These are phyloP conservation scores for Thaumetopoea pityocampa DNA, from an alignment of 1,140 invertebrate species.

Conservation along the genomic window DNA sequence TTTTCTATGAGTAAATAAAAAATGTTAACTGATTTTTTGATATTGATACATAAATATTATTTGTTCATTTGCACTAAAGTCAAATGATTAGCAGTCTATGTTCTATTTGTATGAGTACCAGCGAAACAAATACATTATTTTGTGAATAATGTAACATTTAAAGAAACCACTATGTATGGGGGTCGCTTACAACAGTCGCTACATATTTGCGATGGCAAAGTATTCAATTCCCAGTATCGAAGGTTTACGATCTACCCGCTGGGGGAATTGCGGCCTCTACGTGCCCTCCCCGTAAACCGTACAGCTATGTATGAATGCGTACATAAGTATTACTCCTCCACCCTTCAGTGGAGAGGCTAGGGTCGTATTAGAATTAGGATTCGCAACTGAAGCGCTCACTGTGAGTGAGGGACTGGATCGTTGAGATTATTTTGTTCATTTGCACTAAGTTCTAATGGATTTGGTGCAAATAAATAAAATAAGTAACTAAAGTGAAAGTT, in stretches of 20 bases:
- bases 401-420: slow-evolving; percentile 10
- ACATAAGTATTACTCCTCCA: slow-evolving; percentile 53
- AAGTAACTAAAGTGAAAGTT: too few species aligned
- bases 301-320: slow-evolving; percentile 43
- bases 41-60: too few species aligned
- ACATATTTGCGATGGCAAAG: slow-evolving; percentile 40
- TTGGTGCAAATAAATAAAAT: too few species aligned
- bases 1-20: too few species aligned
- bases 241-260: slow-evolving; percentile 61
- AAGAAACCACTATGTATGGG: slow-evolving; percentile 24
- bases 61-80: too few species aligned
- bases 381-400: slow-evolving; percentile 21
- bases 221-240: slow-evolving; percentile 64
- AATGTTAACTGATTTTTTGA: too few species aligned
- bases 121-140: too few species aligned
- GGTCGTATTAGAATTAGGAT: slow-evolving; percentile 57
- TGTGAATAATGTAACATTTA: too few species aligned
- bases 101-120: too few species aligned
- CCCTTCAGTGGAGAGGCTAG: slow-evolving; percentile 24
- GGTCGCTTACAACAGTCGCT: slow-evolving; percentile 32
- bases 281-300: slow-evolving; percentile 39
- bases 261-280: slow-evolving; percentile 60
- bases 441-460: too few species aligned
- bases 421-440: slow-evolving; percentile 19
- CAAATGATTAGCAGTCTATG: too few species aligned